phyloP scores from a whole-genome alignment of 2,888 invertebrate species.

The Dryomyza anilis region DNA sequence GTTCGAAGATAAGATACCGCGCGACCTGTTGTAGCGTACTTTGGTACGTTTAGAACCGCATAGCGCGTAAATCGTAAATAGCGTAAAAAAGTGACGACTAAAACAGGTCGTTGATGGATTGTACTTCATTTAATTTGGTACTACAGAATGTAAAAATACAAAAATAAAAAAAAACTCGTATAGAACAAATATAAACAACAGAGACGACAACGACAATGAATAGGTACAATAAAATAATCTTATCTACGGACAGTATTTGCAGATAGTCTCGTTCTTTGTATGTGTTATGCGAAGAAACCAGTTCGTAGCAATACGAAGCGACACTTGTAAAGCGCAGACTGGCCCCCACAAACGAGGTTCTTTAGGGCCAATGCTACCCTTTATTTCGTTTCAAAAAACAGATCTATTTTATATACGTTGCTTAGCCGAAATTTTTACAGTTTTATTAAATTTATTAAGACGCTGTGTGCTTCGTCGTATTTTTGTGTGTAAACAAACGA shows the following conservation, averaged over 20 bases:
- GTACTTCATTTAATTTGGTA: neutral
- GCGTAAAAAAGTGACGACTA: neutral
- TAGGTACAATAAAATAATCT: neutral
- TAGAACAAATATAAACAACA: neutral
- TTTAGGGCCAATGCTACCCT: neutral
- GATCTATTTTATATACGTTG: neutral
- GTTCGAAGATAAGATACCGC: neutral
- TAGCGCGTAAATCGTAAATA: neutral
- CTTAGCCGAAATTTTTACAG: neutral
- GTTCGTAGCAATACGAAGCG: neutral
- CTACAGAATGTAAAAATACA: no score
- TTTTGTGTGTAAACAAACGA: neutral
- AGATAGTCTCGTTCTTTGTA: neutral
- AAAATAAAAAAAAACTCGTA: no score
- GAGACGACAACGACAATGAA: neutral
- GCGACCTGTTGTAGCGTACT: neutral
- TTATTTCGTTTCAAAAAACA: neutral
- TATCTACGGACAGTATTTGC: neutral
- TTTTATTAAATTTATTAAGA: neutral
- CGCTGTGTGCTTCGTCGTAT: neutral
- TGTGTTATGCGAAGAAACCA: neutral
- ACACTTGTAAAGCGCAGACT: neutral
- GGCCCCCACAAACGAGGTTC: neutral
- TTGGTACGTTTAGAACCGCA: neutral
- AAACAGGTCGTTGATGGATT: constrained; percentile 11